phyloP scores from a whole-genome alignment of 2,113 vertebrate genomes.

The Macrotus californicus region DNA sequence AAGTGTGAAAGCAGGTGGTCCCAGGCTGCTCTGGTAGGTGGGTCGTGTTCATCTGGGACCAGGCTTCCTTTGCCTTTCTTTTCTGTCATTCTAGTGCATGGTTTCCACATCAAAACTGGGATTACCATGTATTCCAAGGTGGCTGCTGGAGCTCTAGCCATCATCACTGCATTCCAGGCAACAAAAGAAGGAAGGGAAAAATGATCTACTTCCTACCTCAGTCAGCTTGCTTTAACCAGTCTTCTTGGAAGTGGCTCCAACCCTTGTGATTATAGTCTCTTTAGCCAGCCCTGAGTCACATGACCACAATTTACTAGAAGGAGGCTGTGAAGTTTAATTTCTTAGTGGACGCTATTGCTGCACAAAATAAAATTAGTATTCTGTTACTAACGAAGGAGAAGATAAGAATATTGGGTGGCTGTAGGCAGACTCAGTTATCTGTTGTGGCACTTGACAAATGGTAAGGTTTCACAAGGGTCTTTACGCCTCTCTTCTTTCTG shows the following conservation, averaged over 20 bases:
- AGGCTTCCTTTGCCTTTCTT: not conserved
- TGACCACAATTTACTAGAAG: not conserved
- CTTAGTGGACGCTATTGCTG: not conserved
- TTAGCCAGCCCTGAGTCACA: not conserved
- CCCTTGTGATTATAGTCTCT: not conserved
- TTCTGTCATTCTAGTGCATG: not conserved
- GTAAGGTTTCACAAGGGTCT: not conserved
- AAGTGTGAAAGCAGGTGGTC: not conserved
- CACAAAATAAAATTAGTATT: not conserved
- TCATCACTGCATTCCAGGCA: not conserved
- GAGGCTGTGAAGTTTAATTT: not conserved
- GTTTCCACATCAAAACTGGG: not conserved
- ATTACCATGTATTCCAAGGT: not conserved
- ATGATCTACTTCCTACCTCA: not conserved
- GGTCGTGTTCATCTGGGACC: not conserved
- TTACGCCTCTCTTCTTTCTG: not conserved
- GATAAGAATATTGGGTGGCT: not conserved
- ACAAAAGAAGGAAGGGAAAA: not conserved
- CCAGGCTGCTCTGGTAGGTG: not conserved
- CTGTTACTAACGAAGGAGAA: not conserved
- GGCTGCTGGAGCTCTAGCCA: not conserved
- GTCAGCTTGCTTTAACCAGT: not conserved
- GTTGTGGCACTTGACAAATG: not conserved
- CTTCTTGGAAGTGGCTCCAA: not conserved
- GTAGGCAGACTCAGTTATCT: not conserved